phyloP scores from a whole-genome alignment of 2,797 vertebrate species.

The Lacerta viridis region DNA sequence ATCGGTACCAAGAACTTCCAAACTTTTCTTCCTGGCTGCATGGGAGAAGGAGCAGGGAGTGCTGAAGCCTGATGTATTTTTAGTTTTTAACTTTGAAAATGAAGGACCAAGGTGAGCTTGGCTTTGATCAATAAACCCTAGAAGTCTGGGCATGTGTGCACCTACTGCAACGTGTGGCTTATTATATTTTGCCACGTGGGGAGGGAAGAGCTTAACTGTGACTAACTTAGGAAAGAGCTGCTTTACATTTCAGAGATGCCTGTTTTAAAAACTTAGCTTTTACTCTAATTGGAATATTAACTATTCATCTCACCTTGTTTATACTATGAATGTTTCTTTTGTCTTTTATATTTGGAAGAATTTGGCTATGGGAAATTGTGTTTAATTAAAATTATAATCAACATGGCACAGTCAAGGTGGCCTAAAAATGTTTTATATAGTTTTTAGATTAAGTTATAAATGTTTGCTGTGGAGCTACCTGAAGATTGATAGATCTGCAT shows the following conservation, averaged over 20 bases:
- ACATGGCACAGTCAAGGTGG: conserved; percentile 68
- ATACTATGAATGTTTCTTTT: conserved; percentile 49
- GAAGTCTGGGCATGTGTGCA: background rate
- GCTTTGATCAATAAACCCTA: background rate
- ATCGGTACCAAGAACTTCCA: background rate
- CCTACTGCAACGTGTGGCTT: background rate
- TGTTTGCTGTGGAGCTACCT: conserved; percentile 82
- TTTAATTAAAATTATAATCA: conserved; percentile 75
- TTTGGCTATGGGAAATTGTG: conserved; percentile 50
- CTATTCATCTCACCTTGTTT: conserved; percentile 47
- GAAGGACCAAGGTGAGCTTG: background rate
- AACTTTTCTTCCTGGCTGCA: background rate
- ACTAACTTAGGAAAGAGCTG: conserved; percentile 40
- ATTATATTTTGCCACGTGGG: conserved; percentile 27
- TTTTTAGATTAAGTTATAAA: conserved; percentile 88
- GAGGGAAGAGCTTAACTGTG: background rate
- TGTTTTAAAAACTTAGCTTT: conserved; percentile 44
- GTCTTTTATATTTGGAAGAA: conserved; percentile 58
- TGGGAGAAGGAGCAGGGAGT: too few species aligned
- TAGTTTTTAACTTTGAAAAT: background rate
- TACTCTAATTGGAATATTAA: conserved; percentile 50
- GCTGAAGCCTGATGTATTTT: background rate
- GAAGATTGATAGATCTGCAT: conserved; percentile 93
- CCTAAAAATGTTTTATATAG: conserved; percentile 80
- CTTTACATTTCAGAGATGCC: conserved; percentile 36